These are phyloP conservation scores for Micoletzkya japonica DNA, from an alignment of 2,888 invertebrate species.

Conservation along the genomic window DNA sequence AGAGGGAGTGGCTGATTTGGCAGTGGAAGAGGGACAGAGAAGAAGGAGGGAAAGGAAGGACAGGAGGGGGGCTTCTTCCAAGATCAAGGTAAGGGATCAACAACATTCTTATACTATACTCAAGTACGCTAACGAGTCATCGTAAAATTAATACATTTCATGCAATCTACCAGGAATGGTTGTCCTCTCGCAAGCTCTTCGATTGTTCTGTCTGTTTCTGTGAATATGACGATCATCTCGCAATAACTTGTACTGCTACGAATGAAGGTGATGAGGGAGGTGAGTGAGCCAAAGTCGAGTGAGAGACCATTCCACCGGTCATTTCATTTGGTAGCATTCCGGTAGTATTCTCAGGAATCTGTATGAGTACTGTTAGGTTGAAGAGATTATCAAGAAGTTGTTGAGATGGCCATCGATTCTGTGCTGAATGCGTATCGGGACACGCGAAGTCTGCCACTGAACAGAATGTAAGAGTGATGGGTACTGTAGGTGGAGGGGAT, in stretches of 20 bases:
- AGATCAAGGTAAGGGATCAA: not conserved
- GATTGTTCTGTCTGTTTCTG: constrained; percentile 15
- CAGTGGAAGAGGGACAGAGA: too few species aligned
- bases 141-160: too few species aligned
- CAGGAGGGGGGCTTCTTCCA: not conserved
- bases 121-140: too few species aligned
- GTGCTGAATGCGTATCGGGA: constrained; percentile 25
- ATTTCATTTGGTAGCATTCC: too few species aligned
- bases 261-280: too few species aligned
- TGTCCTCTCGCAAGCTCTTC: not conserved
- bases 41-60: not conserved
- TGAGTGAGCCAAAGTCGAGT: too few species aligned
- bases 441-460: constrained; percentile 24
- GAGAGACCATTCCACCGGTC: too few species aligned
- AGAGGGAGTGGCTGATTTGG: not conserved
- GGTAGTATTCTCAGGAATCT: too few species aligned
- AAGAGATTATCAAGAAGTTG: too few species aligned
- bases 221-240: constrained; percentile 24
- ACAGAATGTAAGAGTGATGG: constrained; percentile 17
- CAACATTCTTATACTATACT: not conserved
- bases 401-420: constrained; percentile 24
- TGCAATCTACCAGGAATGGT: not conserved
- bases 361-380: too few species aligned
- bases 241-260: too few species aligned
- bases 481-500: not conserved